phyloP scores from a whole-genome alignment of 2,113 vertebrate genomes.

The Peromyscus maniculatus region DNA sequence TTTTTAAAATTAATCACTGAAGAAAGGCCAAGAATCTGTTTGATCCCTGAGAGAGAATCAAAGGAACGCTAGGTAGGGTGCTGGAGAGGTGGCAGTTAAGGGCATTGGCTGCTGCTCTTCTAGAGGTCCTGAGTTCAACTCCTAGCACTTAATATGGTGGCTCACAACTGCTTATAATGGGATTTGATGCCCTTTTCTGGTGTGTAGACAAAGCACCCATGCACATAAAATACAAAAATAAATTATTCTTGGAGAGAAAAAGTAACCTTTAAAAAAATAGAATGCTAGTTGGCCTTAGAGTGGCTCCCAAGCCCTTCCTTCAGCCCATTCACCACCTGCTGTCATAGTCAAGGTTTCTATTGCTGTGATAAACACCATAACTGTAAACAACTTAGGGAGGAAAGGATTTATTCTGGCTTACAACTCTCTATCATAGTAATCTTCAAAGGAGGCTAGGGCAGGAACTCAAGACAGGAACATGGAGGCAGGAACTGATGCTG shows the following conservation, averaged over 20 bases:
- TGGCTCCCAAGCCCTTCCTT: not conserved
- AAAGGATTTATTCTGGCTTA: not conserved
- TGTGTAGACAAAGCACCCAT: not conserved
- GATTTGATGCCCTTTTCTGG: not conserved
- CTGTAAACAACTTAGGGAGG: not conserved
- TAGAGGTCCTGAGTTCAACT: not conserved
- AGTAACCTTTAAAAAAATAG: not conserved
- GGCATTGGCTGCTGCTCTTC: not conserved
- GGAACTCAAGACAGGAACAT: not conserved
- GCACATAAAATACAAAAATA: not conserved
- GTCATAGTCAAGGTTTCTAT: not conserved
- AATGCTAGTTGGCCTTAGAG: not conserved
- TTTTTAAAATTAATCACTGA: not conserved
- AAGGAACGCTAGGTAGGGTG: not conserved
- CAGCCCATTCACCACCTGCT: not conserved
- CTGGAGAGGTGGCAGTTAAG: not conserved
- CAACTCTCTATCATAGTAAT: not conserved
- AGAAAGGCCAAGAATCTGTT: not conserved
- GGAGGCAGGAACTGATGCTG: not conserved
- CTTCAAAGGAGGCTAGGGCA: not conserved
- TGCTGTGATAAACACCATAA: not conserved
- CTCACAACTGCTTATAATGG: not conserved
- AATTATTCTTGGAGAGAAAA: no score
- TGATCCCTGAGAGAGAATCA: not conserved
- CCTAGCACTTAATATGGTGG: not conserved